Conservation (phyloP, 30 jellyfish, hydroid and myxozoan genomes). For the Clytia hemisphaerica region DNA sequence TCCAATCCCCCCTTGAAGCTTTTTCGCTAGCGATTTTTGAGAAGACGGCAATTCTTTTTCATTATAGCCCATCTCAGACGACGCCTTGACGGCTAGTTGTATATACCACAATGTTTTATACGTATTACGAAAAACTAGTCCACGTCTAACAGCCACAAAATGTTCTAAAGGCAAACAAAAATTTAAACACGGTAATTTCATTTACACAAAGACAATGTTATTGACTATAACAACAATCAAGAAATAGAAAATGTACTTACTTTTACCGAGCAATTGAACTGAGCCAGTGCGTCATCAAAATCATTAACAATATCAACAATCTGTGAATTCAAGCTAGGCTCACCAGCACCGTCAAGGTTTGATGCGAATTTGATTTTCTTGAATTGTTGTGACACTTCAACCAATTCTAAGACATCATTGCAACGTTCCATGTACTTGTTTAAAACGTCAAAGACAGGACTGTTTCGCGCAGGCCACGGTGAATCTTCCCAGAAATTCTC, state of each 20-base stretch:
- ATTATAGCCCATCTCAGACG: no score
- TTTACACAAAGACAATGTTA: neutral
- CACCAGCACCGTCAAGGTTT: constrained; percentile 71
- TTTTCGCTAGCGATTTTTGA: no score
- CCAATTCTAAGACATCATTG: constrained; percentile 66
- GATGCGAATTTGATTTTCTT: constrained; percentile 52
- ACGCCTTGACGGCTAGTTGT: no score
- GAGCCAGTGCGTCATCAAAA: constrained; percentile 41
- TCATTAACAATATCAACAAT: constrained; percentile 53
- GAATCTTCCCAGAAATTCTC: constrained; percentile 58
- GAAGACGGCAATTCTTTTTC: no score
- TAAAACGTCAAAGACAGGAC: constrained; percentile 45
- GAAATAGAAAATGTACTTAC: constrained; percentile 12
- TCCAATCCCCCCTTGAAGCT: no score
- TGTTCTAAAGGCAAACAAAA: no score
- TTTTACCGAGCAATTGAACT: constrained; percentile 47
- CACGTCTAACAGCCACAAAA: no score
- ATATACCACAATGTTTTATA: no score
- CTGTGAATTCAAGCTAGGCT: constrained; percentile 55
- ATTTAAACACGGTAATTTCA: neutral
- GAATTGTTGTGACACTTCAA: constrained; percentile 58
- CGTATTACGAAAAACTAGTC: no score
- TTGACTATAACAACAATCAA: neutral
- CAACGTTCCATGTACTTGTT: constrained; percentile 73
- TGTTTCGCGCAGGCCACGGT: constrained; percentile 78